These are phyloP conservation scores for Nomada fucata DNA, from an alignment of 2,888 invertebrate genomes.

Conservation along the genomic window DNA sequence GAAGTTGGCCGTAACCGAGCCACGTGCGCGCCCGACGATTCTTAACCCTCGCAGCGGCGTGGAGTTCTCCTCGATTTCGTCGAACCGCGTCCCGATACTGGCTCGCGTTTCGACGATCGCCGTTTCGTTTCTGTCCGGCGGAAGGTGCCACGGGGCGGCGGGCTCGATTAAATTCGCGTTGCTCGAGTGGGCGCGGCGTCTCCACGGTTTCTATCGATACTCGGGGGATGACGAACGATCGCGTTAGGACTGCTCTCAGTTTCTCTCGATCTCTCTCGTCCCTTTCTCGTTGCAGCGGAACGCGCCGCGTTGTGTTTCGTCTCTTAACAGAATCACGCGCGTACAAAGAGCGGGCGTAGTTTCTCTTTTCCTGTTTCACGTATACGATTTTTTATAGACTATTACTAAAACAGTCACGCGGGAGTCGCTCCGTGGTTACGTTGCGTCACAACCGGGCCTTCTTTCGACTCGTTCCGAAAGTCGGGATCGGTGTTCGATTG, in stretches of 20 bases:
- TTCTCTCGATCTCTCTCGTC: neutral
- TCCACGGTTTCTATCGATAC: neutral
- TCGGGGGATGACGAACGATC: neutral
- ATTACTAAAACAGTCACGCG: constrained; percentile 30
- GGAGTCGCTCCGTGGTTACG: constrained; percentile 3
- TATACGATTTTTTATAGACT: neutral
- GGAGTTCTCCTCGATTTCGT: neutral
- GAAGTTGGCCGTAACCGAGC: constrained; percentile 56
- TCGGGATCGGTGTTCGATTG: neutral
- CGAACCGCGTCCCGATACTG: neutral
- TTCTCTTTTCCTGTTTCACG: neutral
- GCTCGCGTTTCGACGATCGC: neutral
- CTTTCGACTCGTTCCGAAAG: constrained; percentile 16
- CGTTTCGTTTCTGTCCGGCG: neutral
- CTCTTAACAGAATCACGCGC: neutral
- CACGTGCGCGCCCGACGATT: constrained; percentile 62
- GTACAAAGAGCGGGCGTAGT: neutral
- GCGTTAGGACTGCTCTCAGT: neutral
- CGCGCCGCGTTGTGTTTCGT: neutral
- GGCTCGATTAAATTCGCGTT: constrained; percentile 8
- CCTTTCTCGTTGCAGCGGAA: neutral
- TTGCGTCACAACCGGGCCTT: constrained; percentile 13
- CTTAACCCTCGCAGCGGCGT: constrained; percentile 31
- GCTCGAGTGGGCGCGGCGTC: neutral
- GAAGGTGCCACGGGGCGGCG: neutral